Evolutionary conservation across 2,113 vertebrate species (phyloP).

Genomic region (Tupaia tana): DNA sequence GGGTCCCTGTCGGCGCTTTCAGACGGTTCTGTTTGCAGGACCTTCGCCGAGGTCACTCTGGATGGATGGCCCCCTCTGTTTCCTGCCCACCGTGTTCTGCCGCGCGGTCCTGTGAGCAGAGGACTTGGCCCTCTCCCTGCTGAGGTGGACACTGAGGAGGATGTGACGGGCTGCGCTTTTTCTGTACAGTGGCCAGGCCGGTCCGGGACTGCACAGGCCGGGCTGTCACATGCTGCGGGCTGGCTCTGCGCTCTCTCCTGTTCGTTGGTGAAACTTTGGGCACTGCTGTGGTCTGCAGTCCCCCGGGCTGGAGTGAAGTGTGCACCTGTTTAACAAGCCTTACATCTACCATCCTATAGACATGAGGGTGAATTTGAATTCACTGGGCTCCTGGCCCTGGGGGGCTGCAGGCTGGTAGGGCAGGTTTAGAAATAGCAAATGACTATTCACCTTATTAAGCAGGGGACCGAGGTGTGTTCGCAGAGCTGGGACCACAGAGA

Average conservation of each 20-base stretch:
- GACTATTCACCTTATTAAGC: neutral
- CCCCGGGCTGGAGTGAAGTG: neutral
- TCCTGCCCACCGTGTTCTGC: neutral
- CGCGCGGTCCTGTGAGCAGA: neutral
- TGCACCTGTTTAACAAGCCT: neutral
- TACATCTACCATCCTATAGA: neutral
- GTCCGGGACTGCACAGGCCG: too few species aligned
- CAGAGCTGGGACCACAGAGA: neutral
- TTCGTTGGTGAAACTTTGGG: neutral
- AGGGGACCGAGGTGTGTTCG: neutral
- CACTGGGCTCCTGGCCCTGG: neutral
- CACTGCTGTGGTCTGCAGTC: neutral
- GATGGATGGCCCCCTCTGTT: neutral
- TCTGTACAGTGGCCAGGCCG: neutral
- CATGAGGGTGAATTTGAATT: neutral
- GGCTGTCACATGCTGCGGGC: too few species aligned
- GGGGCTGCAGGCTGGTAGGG: neutral
- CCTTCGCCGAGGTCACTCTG: too few species aligned
- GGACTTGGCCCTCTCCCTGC: neutral
- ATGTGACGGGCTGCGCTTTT: neutral
- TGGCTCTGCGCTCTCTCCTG: too few species aligned
- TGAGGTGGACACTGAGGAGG: neutral
- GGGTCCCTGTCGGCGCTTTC: neutral
- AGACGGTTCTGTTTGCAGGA: neutral
- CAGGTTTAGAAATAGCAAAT: neutral